Evolutionary conservation across 1,140 invertebrate species (phyloP).

Genomic region (Eulimnadia texana): DNA sequence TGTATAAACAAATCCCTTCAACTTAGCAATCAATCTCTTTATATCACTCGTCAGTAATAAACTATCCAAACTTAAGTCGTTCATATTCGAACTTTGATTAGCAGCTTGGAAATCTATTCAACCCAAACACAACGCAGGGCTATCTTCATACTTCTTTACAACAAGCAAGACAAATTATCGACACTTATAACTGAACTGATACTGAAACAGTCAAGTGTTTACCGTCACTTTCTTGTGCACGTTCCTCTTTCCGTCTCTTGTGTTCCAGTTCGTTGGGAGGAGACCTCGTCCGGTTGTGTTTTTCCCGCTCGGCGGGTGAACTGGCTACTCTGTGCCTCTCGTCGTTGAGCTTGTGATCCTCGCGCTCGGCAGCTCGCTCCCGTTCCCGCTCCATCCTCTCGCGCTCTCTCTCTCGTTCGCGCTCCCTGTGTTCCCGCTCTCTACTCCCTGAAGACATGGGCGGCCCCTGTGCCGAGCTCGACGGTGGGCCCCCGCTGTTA

Average conservation of each 20-base stretch:
- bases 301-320: conserved; percentile 8
- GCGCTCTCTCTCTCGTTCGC: conserved; percentile 3
- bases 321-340: conserved; percentile 4
- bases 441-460: conserved; percentile 5
- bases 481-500: conserved; percentile 6
- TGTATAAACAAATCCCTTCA: too few relatives aligned
- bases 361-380: conserved; percentile 8
- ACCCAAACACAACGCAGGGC: too few relatives aligned
- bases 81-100: too few relatives aligned
- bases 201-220: too few relatives aligned
- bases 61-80: too few relatives aligned
- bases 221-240: conserved; percentile 57
- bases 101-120: too few relatives aligned
- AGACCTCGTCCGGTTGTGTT: conserved; percentile 10
- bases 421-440: conserved; percentile 9
- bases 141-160: too few relatives aligned
- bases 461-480: background rate
- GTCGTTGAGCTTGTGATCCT: conserved; percentile 5
- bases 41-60: too few relatives aligned
- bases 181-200: too few relatives aligned
- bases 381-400: conserved; percentile 12
- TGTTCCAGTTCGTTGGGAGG: conserved; percentile 6
- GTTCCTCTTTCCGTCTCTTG: conserved; percentile 13
- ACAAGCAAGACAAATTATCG: too few relatives aligned
- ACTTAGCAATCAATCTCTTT: too few relatives aligned